These are phyloP conservation scores for Aepyceros melampus DNA, from an alignment of 2,113 vertebrate genomes.

Conservation along the genomic window DNA sequence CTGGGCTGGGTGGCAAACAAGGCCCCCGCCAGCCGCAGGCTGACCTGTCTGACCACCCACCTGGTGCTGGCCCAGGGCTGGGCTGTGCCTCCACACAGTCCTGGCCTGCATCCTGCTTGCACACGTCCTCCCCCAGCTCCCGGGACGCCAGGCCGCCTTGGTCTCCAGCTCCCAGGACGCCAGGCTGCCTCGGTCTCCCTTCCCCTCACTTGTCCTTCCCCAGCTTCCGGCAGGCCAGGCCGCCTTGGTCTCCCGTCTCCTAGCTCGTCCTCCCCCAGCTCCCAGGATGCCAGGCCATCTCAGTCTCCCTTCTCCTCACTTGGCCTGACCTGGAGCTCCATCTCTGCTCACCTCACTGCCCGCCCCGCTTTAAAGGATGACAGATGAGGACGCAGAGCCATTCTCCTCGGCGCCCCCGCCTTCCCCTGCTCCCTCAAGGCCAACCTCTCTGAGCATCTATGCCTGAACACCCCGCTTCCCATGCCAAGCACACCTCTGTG, in stretches of 20 bases:
- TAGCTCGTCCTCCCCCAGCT: too few relatives aligned
- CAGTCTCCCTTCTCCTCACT: not conserved
- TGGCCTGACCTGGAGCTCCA: accelerated
- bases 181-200: accelerated
- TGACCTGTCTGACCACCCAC: accelerated
- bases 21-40: accelerated
- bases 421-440: not conserved
- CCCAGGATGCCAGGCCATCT: too few relatives aligned
- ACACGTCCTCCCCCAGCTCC: accelerated
- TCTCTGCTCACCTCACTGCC: accelerated
- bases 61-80: accelerated
- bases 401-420: accelerated
- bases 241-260: too few relatives aligned
- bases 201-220: too few relatives aligned
- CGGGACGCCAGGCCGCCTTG: accelerated
- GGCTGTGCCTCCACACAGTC: accelerated
- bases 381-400: accelerated
- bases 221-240: accelerated
- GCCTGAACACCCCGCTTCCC: accelerated
- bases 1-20: accelerated
- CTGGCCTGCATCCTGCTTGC: not conserved
- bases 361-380: accelerated
- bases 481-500: not conserved
- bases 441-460: not conserved
- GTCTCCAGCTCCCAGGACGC: accelerated